These are phyloP conservation scores for Hydrophis major DNA, from an alignment of 2,797 vertebrate species.

Conservation along the genomic window DNA sequence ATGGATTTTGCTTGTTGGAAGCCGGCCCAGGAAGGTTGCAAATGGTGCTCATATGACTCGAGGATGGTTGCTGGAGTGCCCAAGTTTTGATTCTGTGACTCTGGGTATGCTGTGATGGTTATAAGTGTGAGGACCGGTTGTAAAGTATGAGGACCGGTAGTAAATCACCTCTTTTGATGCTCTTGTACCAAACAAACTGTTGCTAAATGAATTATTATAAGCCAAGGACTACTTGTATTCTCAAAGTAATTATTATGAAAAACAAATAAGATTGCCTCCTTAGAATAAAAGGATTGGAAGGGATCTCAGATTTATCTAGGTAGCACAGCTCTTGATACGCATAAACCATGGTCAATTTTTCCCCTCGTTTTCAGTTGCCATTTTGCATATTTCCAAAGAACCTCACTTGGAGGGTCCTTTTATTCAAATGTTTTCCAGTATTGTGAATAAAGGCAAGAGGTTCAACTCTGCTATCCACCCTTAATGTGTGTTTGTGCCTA, in stretches of 20 bases:
- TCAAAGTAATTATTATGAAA: not conserved
- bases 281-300: not conserved
- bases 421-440: not conserved
- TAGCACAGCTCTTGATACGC: not conserved
- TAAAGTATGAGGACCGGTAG: no score
- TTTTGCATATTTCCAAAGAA: not conserved
- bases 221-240: no score
- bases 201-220: no score
- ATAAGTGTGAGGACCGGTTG: no score
- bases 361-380: not conserved
- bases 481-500: not conserved
- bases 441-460: not conserved
- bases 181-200: no score
- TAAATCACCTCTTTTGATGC: no score
- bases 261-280: not conserved
- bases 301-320: not conserved
- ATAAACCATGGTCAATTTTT: not conserved
- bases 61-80: no score
- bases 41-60: no score
- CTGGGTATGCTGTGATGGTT: no score
- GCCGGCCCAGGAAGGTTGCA: no score
- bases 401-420: not conserved
- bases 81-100: no score
- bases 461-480: not conserved
- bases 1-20: no score